Evolutionary conservation across 2,888 invertebrate genomes (phyloP), one percentile per base, ranked within the genome.

Genomic region (Coremacera marginata): DNA sequence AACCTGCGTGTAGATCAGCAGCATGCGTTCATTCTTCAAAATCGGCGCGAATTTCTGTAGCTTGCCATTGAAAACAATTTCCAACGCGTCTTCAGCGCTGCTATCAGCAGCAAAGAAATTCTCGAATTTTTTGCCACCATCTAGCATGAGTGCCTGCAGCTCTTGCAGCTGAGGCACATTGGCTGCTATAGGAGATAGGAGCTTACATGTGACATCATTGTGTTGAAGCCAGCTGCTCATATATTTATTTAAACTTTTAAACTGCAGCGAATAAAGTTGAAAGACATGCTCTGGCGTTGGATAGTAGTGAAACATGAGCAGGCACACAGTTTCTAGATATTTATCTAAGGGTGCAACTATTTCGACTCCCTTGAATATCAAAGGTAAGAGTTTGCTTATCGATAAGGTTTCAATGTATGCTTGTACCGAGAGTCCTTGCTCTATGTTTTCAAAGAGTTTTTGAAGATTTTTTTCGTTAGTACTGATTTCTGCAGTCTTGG

Each of bases 321-420:
- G 79, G 14, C 83, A 84, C 0, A 89, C 90, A 55, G 88, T 84
- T 80, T 90, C 89, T 11, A 90, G 81, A 81, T 91, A 92, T 82
- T 86, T 86, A 80, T 88, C 82, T 79, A 89, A 84, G 34, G 85
- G 79, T 22, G 80, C 62, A 44, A 80, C 84, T 0, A 87, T 80
- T 8, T 83, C 80, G 0, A 89, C 87, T 76, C 87, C 86, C 77
- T 89, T 86, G 1, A 89, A 80, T 16, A 90, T 84, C 16, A 87
- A 80, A 4, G 86, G 84, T 83, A 88, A 83, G 49, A 90, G 86
- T 22, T 90, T 84, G 78, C 91, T 84, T 51, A 90, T 81, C 0
- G 88, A 84, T 44, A 87, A 76, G 0, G 84, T 83, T 74, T 89
- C 89, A 11, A 88, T 82, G 78, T 86, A 86, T 0, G 86, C 89